A percentile compares a stretch with the other conserved stretches of the same genome.
phyloP scores from a whole-genome alignment of 2,113 vertebrate species.

The human (Homo sapiens) region GRCh38 chr20:51239001-51239500 shows the following conservation, averaged over 20 bases:
- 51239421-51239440: neutral
- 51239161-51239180: too few relatives aligned
- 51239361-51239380: neutral
- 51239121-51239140: accelerated
- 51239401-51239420: neutral
- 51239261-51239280: neutral
- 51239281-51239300: too few relatives aligned
- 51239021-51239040: accelerated
- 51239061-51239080: neutral
- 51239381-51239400: neutral
- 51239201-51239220: neutral
- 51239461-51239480: neutral
- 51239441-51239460: neutral
- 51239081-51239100: neutral
- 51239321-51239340: too few relatives aligned
- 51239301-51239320: neutral
- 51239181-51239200: too few relatives aligned
- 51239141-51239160: neutral
- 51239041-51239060: neutral
- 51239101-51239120: neutral
- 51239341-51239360: neutral
- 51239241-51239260: neutral
- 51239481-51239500: neutral
- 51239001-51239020: neutral
- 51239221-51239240: neutral